phyloP scores from a whole-genome alignment of 2,888 invertebrate species.

The Heliconius erato region DNA sequence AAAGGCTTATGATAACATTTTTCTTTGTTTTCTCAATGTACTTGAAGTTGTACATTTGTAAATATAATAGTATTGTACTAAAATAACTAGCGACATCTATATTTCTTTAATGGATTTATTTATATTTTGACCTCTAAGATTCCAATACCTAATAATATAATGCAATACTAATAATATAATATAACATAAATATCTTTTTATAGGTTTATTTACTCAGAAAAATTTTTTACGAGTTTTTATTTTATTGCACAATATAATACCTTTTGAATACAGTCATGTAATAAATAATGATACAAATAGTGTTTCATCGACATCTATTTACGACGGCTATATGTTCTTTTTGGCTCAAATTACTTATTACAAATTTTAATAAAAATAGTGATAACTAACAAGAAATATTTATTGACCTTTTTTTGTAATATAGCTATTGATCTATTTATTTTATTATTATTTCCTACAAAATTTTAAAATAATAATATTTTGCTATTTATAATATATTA shows the following conservation, averaged over 20 bases:
- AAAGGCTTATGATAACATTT: neutral
- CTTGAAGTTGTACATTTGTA: neutral
- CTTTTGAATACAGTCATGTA: neutral
- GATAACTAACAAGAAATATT: neutral
- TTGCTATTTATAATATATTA: neutral
- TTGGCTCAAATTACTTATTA: neutral
- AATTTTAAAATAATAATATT: neutral
- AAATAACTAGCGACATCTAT: conserved; percentile 8
- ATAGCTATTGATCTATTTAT: no score
- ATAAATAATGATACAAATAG: neutral
- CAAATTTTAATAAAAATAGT: neutral
- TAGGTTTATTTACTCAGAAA: neutral
- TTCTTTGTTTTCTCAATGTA: neutral
- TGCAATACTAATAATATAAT: no score
- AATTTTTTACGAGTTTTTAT: neutral
- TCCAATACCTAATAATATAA: neutral
- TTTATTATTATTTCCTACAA: no score
- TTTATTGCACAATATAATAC: neutral
- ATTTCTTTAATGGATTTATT: neutral
- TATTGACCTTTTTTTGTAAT: neutral
- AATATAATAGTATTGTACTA: neutral
- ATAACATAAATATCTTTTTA: neutral
- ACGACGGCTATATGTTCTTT: no score
- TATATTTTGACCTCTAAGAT: neutral
- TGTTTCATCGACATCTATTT: neutral